Conservation (phyloP, 2,797 vertebrate species). For the Propithecus perrieri region DNA sequence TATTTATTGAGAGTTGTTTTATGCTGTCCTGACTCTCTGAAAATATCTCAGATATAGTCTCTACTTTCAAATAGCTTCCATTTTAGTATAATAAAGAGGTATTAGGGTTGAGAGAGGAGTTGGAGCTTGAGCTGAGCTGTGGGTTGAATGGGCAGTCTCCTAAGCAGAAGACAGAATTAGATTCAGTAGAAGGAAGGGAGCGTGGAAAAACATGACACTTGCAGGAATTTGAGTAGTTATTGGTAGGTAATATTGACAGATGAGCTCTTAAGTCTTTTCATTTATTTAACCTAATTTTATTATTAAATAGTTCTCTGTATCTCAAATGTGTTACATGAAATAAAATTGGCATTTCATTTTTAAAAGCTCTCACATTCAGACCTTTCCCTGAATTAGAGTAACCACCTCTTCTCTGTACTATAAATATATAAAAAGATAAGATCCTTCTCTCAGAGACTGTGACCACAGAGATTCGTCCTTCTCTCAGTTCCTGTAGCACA, state of each 20-base stretch:
- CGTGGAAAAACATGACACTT: neutral
- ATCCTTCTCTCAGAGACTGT: neutral
- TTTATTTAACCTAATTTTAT: constrained; percentile 21
- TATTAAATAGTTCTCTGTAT: neutral
- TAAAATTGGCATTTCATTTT: neutral
- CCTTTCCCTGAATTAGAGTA: neutral
- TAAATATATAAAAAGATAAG: neutral
- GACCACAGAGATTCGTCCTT: neutral
- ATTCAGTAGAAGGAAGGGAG: neutral
- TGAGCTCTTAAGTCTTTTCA: neutral
- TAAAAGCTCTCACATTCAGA: neutral
- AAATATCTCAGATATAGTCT: neutral
- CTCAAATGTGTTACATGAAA: neutral
- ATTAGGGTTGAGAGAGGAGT: neutral
- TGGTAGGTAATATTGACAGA: neutral
- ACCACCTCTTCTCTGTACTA: neutral
- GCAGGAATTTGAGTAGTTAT: neutral
- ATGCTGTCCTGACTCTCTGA: neutral
- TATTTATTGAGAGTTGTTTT: constrained; percentile 51
- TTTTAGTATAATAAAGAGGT: neutral
- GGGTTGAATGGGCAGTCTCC: neutral
- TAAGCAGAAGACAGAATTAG: neutral
- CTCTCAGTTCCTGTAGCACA: neutral
- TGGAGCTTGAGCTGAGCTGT: neutral
- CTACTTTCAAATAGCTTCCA: neutral